Base-by-base conservation (phyloP, 2,888 invertebrate genomes). In the Cataglyphis cursor region DNA sequence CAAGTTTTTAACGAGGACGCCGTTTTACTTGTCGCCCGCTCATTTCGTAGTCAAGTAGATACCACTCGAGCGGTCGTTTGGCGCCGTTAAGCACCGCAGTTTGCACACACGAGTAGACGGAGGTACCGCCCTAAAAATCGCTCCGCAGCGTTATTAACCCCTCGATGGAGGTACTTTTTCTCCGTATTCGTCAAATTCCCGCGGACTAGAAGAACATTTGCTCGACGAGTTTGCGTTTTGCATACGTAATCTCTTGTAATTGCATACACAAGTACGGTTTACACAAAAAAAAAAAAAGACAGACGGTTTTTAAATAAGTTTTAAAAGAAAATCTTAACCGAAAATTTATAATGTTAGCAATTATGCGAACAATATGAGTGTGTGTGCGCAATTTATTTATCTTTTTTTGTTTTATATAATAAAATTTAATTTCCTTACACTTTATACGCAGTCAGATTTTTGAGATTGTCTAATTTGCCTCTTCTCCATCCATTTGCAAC, bases 1-100 rank as follows among this genome's bases (percentile, higher is more conserved):
- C 88, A 88, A 82, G 85, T 48, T 90, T 89, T 87, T 90, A 88
- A 89, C 78, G 83, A 72, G 74, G 68, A 28, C 24, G 44, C 57
- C 28, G 24, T 51, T 74, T 64, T 51, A 51, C 66, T 80, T 38
- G 44, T 62, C 51, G 54, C 38, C 41, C 48, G 24, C 24, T 73
- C 57, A 57, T 83, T 61, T 65, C 59, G 61, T 57, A 72, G 48
- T 76, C 57, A 70, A 85, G 76, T 44, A 31, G 28, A 54, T 54
- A 38, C 21, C 57, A 35, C 18, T 24, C 57, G 57, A 15, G 9
- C 8, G 9, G 54, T 51, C 28, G 21, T 73, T 88, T 72, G 21
- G 59, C 10, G 44, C 21, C 44, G 21, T 59, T 70, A 66, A 44
- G 38, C 24, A 44, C 1, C 41, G 35, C 28, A 1, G 48, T 61